A percentile compares a stretch with the other conserved stretches of the same genome.
Conservation (phyloP, 2,888 invertebrate species). For the Gastrophysa polygoni region DNA sequence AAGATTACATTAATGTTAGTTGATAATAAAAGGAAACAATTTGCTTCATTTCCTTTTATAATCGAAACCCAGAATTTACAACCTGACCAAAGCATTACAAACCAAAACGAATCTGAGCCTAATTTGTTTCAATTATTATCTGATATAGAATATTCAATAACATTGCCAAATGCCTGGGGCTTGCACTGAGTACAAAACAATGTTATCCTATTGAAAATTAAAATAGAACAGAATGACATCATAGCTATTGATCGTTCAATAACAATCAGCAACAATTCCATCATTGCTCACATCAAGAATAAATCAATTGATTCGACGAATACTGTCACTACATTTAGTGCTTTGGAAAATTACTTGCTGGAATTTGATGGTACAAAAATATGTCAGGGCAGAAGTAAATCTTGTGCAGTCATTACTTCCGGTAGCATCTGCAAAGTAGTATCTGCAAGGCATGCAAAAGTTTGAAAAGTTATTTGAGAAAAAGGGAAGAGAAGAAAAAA, state of each 20-base stretch:
- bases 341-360: neutral
- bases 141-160: too few relatives aligned
- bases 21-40: too few relatives aligned
- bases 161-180: too few relatives aligned
- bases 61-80: too few relatives aligned
- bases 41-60: too few relatives aligned
- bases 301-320: neutral
- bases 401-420: neutral
- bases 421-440: neutral
- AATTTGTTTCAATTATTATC: too few relatives aligned
- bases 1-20: too few relatives aligned
- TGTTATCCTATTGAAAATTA: conserved; percentile 12
- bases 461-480: neutral
- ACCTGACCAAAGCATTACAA: too few relatives aligned
- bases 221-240: too few relatives aligned
- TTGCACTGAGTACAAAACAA: too few relatives aligned
- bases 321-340: neutral
- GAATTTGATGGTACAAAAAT: neutral
- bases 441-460: neutral
- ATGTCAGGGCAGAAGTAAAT: neutral
- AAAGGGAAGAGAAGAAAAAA: neutral
- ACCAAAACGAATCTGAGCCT: too few relatives aligned
- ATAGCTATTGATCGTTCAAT: neutral
- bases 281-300: neutral
- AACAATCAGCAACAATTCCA: neutral